Base-by-base conservation (phyloP, 1,140 invertebrate species). In the Mesaphorura yosii region DNA sequence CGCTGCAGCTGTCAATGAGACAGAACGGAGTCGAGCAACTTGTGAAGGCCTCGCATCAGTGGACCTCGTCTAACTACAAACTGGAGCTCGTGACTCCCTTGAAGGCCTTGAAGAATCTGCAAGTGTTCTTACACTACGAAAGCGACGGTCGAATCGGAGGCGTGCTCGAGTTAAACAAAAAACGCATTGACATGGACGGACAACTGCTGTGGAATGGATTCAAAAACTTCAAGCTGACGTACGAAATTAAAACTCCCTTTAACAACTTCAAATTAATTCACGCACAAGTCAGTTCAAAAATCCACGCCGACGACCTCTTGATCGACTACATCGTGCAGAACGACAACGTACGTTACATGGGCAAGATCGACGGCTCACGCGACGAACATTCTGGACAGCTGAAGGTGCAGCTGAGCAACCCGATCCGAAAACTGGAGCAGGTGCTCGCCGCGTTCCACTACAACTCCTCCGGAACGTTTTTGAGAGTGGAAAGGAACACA, bases 231-330 rank as follows among this genome's bases (percentile, higher is more conserved):
- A 53, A 56, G 42, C 25, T 55, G 1, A 20, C n/a, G 7, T n/a
- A 62, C 0, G 52, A 57, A 26, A 12, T 66, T 14, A 53, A 29
- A 19, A 64, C 66, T 10, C 66, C 67, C 5, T 65, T 67, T 25
- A 2, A 51, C 5, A 57, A 57, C 29, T 63, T 59, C 34, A 58
- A 63, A 39, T 56, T 55, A 10, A 41, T 63, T 4, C 25, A 47
- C n/a, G 15, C 29, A 4, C 20, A 38, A 44, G 45, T n/a, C 2
- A 12, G 53, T 27, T 5, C 7, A 28, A 27, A 22, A 29, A 3
- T 12, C 28, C 4, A 19, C 53, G 14, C 48, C 48, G 12, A 39
- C 44, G 1, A 2, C 69, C 0, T 51, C 19, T 34, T 53, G 39
- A 17, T 48, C 4, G n/a, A 40, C 25, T 34, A 55, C 2, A 39